These are phyloP conservation scores for Ganaspis sp. DNA, from an alignment of 1,140 invertebrate species.

Conservation along the genomic window DNA sequence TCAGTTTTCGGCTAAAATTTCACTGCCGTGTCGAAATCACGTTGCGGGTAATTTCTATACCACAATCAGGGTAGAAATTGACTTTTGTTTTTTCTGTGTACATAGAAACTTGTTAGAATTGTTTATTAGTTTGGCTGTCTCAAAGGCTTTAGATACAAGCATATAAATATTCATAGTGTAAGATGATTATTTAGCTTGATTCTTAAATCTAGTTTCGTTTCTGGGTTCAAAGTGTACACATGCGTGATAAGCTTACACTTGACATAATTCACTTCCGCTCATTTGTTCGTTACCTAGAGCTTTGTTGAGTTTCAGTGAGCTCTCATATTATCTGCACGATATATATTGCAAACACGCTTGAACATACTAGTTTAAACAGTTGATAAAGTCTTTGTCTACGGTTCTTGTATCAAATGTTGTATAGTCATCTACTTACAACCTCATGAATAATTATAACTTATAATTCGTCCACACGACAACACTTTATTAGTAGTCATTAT, in stretches of 20 bases:
- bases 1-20: too few species aligned
- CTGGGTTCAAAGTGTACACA: not conserved
- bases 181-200: not conserved
- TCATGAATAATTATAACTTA: slow-evolving; percentile 10
- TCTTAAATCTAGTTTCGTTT: slow-evolving; percentile 1
- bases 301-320: slow-evolving; percentile 5
- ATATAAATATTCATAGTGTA: slow-evolving; percentile 5
- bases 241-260: slow-evolving; percentile 1
- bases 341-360: slow-evolving; percentile 1
- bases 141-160: not conserved
- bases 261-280: slow-evolving; percentile 4
- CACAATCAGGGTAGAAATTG: too few species aligned
- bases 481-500: not conserved
- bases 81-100: too few species aligned
- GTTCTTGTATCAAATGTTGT: slow-evolving; percentile 10
- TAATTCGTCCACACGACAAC: not conserved
- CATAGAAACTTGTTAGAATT: too few species aligned
- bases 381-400: slow-evolving; percentile 13
- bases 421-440: slow-evolving; percentile 5
- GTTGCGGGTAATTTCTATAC: too few species aligned
- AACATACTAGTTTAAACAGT: slow-evolving; percentile 7
- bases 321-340: slow-evolving; percentile 9
- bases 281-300: not conserved
- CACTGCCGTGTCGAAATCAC: too few species aligned
- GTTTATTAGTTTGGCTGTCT: too few species aligned